Base-by-base conservation (phyloP, 2,888 invertebrate species). In the Quadroppia sp. region DNA sequence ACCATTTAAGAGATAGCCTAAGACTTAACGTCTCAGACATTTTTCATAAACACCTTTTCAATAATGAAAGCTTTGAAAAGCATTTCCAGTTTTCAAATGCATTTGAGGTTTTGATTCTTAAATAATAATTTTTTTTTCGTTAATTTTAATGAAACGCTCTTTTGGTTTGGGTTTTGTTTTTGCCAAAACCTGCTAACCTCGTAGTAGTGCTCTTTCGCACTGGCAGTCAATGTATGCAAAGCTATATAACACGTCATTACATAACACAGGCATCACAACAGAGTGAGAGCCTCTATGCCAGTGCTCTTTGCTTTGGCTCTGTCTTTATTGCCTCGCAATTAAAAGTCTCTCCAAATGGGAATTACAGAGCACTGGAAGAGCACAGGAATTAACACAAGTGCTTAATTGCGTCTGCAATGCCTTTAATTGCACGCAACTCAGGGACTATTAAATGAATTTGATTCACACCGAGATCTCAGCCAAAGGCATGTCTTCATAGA, bases 351-450 rank as follows among this genome's bases (percentile, higher is more conserved):
- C 6, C 25, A 20, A 4, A 61, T 36, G 40, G 40, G 64, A 40
- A 64, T 20, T 20, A 40, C 36, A n/a, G 30, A 64, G 64, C 36
- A 64, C 64, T 64, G 64, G 64, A 64, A n/a, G 30, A 64, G 64
- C 36, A 64, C 64, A 36, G 64, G 64, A 64, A 64, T 64, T 64
- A 64, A 64, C 64, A 64, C 13, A 36, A 40, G n/a, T 36, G 64
- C 40, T 64, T 64, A 64, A 64, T 64, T 64, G 64, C 64, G 36
- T 64, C 59, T 64, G 64, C 64, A 40, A 64, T 64, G 64, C 20
- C 64, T 64, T 64, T 64, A 64, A 64, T 64, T 64, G 64, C 64
- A 64, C 64, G 64, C 64, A 64, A 64, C 64, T 40, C n/a, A 59
- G 36, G 36, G 36, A 64, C 64, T 64, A 64, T 36, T 64, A 64